These are phyloP conservation scores for Megaceryle torquata DNA, from an alignment of 2,113 vertebrate genomes.

Conservation along the genomic window DNA sequence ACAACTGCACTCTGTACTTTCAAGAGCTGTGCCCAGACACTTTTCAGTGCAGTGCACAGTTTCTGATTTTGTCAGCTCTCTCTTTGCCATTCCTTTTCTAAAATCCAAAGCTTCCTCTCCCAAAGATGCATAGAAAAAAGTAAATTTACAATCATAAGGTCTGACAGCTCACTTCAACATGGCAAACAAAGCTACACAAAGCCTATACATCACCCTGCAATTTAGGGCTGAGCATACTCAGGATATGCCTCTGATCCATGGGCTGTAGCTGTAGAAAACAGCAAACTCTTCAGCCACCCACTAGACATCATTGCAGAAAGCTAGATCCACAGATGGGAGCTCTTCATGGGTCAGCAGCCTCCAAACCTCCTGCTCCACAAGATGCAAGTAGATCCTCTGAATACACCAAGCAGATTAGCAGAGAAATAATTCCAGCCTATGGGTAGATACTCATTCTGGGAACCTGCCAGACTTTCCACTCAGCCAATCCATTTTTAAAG, in stretches of 20 bases:
- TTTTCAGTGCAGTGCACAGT: background rate
- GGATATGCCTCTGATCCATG: background rate
- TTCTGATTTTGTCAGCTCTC: constrained; percentile 24
- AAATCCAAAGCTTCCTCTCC: background rate
- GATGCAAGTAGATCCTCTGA: constrained; percentile 9
- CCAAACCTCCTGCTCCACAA: background rate
- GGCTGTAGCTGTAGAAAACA: background rate
- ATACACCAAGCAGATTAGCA: constrained; percentile 8
- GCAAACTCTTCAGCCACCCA: background rate
- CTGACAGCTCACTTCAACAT: background rate
- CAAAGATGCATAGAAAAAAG: background rate
- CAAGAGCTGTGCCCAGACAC: constrained; percentile 11
- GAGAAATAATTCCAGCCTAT: constrained; percentile 33
- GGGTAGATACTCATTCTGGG: constrained; percentile 31
- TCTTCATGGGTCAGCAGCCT: constrained; percentile 6
- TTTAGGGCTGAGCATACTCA: background rate
- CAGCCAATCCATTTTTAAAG: constrained; percentile 56
- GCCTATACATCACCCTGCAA: background rate
- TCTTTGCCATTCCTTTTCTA: background rate
- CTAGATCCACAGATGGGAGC: background rate
- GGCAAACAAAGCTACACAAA: background rate
- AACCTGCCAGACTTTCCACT: constrained; percentile 27
- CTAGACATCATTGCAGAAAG: background rate
- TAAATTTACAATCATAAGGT: background rate
- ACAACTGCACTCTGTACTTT: background rate